These are phyloP conservation scores for Perithous albicinctus DNA, from an alignment of 2,888 invertebrate species.

Conservation along the genomic window DNA sequence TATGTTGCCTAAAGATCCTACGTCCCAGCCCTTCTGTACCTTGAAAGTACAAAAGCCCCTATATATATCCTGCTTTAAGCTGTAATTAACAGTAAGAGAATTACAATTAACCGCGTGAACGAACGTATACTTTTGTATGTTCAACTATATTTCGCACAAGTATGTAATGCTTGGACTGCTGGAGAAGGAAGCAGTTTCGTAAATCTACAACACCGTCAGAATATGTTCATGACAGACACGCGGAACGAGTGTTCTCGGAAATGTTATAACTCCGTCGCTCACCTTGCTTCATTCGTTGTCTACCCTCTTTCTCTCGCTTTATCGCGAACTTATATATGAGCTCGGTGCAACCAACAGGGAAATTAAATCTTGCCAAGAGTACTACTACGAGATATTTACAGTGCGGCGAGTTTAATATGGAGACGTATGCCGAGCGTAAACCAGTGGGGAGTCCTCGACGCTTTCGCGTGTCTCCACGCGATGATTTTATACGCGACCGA, in stretches of 20 bases:
- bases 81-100: constrained; percentile 22
- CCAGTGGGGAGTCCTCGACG: constrained; percentile 81
- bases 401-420: constrained; percentile 74
- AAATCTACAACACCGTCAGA: constrained; percentile 48
- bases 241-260: constrained; percentile 59
- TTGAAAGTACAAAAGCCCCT: too few relatives aligned
- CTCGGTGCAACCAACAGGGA: constrained; percentile 69
- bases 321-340: constrained; percentile 60
- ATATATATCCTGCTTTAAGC: not conserved
- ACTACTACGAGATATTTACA: constrained; percentile 76
- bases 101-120: constrained; percentile 8
- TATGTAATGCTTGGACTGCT: constrained; percentile 14
- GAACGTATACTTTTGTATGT: not conserved
- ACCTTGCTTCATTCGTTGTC: constrained; percentile 33
- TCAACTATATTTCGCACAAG: constrained; percentile 24
- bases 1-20: too few relatives aligned
- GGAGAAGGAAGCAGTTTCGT: constrained; percentile 46
- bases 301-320: constrained; percentile 40
- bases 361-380: constrained; percentile 75
- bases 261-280: constrained; percentile 55
- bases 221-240: constrained; percentile 55
- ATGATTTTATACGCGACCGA: constrained; percentile 67
- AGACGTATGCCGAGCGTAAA: constrained; percentile 80
- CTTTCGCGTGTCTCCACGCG: constrained; percentile 73
- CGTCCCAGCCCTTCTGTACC: too few relatives aligned